Conservation (phyloP, 2,888 invertebrate species). For the Aromia moschata region DNA sequence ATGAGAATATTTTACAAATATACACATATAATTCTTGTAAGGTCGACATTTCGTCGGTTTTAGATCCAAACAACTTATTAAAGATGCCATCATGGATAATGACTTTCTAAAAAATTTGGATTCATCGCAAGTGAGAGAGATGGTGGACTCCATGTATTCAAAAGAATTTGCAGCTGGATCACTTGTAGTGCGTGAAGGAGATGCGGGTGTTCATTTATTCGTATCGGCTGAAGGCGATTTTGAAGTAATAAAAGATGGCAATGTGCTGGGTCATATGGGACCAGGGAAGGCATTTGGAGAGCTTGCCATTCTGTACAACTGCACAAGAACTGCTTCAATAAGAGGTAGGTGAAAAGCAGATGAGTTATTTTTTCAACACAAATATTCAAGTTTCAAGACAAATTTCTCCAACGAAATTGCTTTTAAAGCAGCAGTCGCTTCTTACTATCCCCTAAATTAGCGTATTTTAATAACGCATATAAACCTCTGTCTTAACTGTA, state of each 20-base stretch:
- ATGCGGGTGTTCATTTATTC: constrained; percentile 70
- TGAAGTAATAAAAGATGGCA: constrained; percentile 73
- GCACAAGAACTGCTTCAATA: constrained; percentile 74
- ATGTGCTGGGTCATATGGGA: constrained; percentile 71
- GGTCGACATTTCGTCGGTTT: too few species aligned
- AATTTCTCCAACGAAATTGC: too few species aligned
- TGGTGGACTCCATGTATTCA: constrained; percentile 74
- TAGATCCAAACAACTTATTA: constrained; percentile 73
- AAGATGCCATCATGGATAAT: constrained; percentile 73
- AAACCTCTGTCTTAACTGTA: too few species aligned
- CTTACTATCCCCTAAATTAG: too few species aligned
- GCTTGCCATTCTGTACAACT: constrained; percentile 79
- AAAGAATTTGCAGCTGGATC: constrained; percentile 66
- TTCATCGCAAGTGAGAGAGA: constrained; percentile 70
- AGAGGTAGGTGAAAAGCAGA: constrained; percentile 67
- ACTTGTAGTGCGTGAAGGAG: constrained; percentile 70
- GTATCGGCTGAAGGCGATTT: constrained; percentile 75
- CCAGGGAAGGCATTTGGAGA: constrained; percentile 76
- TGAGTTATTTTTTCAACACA: too few species aligned
- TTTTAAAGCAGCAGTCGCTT: too few species aligned
- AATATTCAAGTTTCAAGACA: too few species aligned
- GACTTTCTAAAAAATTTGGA: constrained; percentile 74
- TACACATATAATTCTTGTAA: too few species aligned
- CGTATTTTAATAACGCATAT: too few species aligned
- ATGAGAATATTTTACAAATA: too few species aligned